A percentile compares a stretch with the other conserved stretches of the same genome.
These are phyloP conservation scores for Muscicapa adusta DNA, from an alignment of 2,113 vertebrate species.

Conservation along the genomic window DNA sequence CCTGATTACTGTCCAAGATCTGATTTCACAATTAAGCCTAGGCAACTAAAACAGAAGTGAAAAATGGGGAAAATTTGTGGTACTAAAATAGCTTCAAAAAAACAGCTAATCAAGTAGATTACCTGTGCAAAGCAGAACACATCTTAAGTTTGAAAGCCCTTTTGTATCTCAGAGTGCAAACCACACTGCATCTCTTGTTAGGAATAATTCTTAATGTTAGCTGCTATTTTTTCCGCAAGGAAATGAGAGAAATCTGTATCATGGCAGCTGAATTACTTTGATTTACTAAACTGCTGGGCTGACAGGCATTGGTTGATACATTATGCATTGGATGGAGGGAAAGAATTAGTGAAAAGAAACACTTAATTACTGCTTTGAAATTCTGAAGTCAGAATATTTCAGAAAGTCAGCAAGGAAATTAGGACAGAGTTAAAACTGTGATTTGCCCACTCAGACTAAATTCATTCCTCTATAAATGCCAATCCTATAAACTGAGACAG, in stretches of 20 bases:
- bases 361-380: background rate
- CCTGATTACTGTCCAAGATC: background rate
- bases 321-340: background rate
- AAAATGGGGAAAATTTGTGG: background rate
- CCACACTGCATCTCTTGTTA: background rate
- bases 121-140: constrained; percentile 14
- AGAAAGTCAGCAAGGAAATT: background rate
- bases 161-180: background rate
- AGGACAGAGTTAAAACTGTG: background rate
- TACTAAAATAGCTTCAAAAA: background rate
- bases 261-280: background rate
- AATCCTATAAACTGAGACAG: background rate
- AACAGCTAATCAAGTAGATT: constrained; percentile 12
- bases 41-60: background rate
- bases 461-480: background rate
- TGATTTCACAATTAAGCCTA: background rate
- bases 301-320: fast-evolving
- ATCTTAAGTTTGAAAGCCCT: background rate
- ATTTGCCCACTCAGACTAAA: background rate
- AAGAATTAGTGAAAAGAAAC: background rate
- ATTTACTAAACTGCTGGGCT: background rate
- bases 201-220: background rate
- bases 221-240: fast-evolving
- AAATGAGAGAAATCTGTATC: background rate
- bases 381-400: background rate